Evolutionary conservation across 2,888 invertebrate genomes (phyloP), one percentile per base, ranked within the genome.

Genomic region (Leptogaster cylindrica): DNA sequence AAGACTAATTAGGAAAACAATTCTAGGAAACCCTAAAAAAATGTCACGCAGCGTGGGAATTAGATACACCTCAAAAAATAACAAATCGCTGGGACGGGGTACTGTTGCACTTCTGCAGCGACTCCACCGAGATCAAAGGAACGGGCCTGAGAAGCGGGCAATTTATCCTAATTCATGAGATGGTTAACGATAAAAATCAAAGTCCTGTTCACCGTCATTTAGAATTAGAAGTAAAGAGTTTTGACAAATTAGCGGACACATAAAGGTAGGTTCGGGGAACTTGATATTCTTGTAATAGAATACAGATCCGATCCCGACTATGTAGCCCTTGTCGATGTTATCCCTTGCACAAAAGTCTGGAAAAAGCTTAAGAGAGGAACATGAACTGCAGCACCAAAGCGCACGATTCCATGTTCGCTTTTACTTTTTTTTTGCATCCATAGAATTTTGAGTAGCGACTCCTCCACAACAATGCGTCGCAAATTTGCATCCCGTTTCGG

Each of bases 271-370:
- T 51, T 48, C 36, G 16, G 36, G 65, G 36, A 65, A 65, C 31
- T 36, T 65, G 65, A 65, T 65, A 65, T 39, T 51, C 50, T 48
- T 65, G 65, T 65, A 65, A 65, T 51, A 65, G 51, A 65, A 65
- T 51, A 65, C 50, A 51, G 50, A 50, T 18, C 65, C 50, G 65
- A 65, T 65, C 23, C 50, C 50, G 65, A 65, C 61, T 41, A 41
- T 28, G 25, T 27, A 5, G 36, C 18, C 41, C 44, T 5, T 18
- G 44, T 18, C 41, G 61, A 61, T 61, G 44, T 61, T 41, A 44
- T 61, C 61, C 61, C 44, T 55, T 39, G 41, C 61, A 44, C 44
- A 61, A 27, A 61, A 61, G 33, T 44, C 61, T 44, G 44, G 36
- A 61, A 41, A 44, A 44, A 61, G 61, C 28, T 27, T 27, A 61